A percentile compares a stretch with the other conserved stretches of the same genome.
phyloP scores from a whole-genome alignment of 2,797 vertebrate genomes.

The Cyprinella venusta region DNA sequence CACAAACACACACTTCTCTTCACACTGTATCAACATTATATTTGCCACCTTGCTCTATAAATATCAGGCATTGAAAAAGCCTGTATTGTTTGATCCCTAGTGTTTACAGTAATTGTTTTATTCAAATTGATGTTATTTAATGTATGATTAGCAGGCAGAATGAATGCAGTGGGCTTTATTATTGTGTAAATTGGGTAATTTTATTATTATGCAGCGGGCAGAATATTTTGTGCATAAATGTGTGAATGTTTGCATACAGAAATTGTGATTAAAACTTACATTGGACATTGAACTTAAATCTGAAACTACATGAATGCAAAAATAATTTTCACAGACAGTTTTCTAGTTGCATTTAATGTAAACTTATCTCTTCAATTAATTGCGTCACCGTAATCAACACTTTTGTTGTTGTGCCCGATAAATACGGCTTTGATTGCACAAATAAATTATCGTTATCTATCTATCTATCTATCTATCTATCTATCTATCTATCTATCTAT shows the following conservation, averaged over 20 bases:
- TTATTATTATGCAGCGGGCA: neutral
- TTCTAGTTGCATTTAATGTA: neutral
- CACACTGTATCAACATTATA: neutral
- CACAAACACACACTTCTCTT: neutral
- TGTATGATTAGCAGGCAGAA: neutral
- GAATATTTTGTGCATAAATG: neutral
- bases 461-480: no score
- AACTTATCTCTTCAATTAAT: neutral
- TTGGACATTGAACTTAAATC: neutral
- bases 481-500: no score
- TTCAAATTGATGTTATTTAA: no score
- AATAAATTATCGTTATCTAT: neutral
- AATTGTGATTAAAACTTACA: neutral
- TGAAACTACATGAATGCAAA: neutral
- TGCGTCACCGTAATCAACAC: neutral
- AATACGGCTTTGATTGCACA: neutral
- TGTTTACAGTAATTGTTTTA: neutral
- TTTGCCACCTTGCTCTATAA: neutral
- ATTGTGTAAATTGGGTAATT: no score
- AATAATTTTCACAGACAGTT: no score
- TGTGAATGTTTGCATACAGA: neutral
- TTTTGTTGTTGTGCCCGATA: neutral
- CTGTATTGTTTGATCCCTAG: neutral
- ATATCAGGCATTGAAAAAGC: neutral
- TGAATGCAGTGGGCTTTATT: neutral